Conservation (phyloP, 2,113 vertebrate species). For the Myrmophylax atrothorax region DNA sequence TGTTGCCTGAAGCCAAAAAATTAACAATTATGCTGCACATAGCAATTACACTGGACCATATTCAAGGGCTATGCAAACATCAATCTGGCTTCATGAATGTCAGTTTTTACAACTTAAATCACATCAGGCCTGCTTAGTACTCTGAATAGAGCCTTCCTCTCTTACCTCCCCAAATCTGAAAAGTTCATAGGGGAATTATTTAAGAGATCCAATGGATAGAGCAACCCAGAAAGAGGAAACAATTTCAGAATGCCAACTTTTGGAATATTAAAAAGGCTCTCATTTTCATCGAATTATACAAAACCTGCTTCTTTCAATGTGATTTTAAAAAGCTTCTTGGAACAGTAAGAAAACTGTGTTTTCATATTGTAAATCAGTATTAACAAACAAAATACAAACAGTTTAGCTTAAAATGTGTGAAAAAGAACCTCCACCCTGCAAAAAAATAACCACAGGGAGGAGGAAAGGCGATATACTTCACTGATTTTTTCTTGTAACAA, state of each 20-base stretch:
- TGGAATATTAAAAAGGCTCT: neutral
- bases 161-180: neutral
- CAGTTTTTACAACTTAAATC: neutral
- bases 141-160: neutral
- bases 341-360: neutral
- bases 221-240: neutral
- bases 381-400: neutral
- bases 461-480: neutral
- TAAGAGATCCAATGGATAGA: neutral
- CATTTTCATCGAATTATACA: neutral
- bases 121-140: neutral
- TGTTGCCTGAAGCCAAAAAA: slow-evolving; percentile 4
- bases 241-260: neutral
- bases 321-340: neutral
- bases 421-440: neutral
- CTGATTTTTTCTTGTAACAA: neutral
- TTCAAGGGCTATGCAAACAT: neutral
- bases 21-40: neutral
- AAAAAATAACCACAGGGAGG: neutral
- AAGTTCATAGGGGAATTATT: neutral
- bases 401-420: neutral
- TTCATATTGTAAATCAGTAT: neutral
- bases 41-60: neutral
- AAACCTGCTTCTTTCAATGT: neutral
- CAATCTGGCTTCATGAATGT: neutral